Base-by-base conservation (phyloP, 2,797 vertebrate species). In the Aplochiton taeniatus region DNA sequence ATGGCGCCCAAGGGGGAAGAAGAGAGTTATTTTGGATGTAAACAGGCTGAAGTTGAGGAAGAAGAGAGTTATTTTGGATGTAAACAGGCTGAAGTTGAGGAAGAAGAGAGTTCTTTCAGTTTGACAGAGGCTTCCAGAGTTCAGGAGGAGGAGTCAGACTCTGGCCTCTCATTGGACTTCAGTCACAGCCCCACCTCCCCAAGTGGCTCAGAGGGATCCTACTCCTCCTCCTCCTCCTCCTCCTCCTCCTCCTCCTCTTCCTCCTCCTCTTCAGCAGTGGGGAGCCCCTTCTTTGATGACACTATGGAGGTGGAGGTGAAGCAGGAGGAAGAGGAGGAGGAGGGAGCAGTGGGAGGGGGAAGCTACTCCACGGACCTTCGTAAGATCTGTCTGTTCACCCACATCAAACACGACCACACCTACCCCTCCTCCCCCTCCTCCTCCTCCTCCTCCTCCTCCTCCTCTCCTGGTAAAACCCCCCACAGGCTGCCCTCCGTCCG, bases 151-250 rank as follows among this genome's bases (percentile, higher is more conserved):
- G 96, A 97, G 53, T 96, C 96, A 0, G 97, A 99, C 85, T 98
- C 97, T 0, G 97, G 97, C 13, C 95, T 99, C 17, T 99, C 97
- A 60, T 80, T 98, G 75, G 91, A 97, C 88, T 98, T 93, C 1
- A 95, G 95, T 83, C 93, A 90, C 85, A 96, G 94, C 18, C 94
- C 94, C 1, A 90, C 91, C 56, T 98, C 96, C 52, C 93, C 94
- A 49, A 92, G 91, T 83, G 89, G 89, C 73, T 98, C 95, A 0
- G 94, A 96, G 73, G 91, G 92, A 7, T 95, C 93, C 7, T 91
- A 87, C 47, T 90, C 85, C 58, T 88, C 87, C 3, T 86, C 88
- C 5, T 92, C 93, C 0, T 94, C 92, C 0, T 92, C 91, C 0
- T 94, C 89, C 0, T 91, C 90, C 70, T 1, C 90, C 0, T 93